A percentile compares a stretch with the other conserved stretches of the same genome.
Evolutionary conservation across 1,140 invertebrate species (phyloP).

Genomic region (Ridgeia piscesae): DNA sequence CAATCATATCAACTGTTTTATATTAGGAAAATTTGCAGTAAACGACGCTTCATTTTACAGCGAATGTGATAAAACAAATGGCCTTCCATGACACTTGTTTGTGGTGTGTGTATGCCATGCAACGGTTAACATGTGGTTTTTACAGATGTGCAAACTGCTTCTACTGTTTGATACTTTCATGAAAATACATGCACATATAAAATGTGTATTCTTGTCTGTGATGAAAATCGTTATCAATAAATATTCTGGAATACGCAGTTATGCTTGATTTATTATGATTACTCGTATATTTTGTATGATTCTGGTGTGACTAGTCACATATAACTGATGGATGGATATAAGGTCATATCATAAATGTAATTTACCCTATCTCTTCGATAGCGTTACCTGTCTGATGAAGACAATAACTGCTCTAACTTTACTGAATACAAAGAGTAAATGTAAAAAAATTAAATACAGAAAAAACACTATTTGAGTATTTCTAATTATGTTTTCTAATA

Average conservation of each 20-base stretch:
- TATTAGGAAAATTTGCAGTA: not conserved
- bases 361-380: no score
- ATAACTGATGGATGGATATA: no score
- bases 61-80: not conserved
- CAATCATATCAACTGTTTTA: not conserved
- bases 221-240: not conserved
- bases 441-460: no score
- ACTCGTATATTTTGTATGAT: no score
- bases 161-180: not conserved
- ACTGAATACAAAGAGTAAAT: no score
- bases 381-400: no score
- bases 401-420: no score
- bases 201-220: not conserved
- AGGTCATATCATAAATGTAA: no score
- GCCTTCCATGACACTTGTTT: constrained; percentile 4
- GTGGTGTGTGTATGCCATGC: not conserved
- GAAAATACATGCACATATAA: not conserved
- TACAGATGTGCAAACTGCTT: not conserved
- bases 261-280: not conserved
- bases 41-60: not conserved
- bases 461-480: no score
- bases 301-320: no score
- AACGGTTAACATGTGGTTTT: not conserved
- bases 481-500: no score
- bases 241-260: not conserved